phyloP scores from a whole-genome alignment of 2,113 vertebrate species.

The Forbesichthys papilliferus region DNA sequence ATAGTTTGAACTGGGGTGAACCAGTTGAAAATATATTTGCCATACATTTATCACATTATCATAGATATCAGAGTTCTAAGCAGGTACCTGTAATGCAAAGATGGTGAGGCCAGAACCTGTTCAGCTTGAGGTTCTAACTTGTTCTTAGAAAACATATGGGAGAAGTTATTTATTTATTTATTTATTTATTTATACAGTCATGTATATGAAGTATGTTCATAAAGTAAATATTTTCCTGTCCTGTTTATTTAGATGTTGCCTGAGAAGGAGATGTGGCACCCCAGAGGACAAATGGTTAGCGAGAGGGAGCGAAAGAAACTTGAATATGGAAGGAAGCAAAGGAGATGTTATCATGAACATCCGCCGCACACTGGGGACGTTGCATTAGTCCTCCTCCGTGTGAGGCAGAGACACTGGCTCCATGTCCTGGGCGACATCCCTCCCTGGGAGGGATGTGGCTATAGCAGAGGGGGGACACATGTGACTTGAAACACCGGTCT shows the following conservation, averaged over 20 bases:
- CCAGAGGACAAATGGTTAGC: conserved; percentile 16
- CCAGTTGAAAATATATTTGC: too few species aligned
- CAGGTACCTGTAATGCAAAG: too few species aligned
- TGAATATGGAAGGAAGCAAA: conserved; percentile 19
- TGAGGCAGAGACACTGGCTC: too few species aligned
- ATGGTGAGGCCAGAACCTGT: too few species aligned
- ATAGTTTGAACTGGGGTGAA: too few species aligned
- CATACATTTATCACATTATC: too few species aligned
- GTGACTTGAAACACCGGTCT: conserved; percentile 71
- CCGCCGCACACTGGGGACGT: too few species aligned
- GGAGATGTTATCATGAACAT: conserved; percentile 4
- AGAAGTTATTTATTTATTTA: too few species aligned
- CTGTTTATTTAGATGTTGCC: conserved; percentile 81
- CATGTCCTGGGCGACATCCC: not conserved
- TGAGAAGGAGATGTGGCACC: conserved; percentile 80
- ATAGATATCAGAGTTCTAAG: too few species aligned
- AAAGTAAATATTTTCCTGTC: not conserved
- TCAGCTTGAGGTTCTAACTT: too few species aligned
- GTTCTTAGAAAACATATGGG: too few species aligned
- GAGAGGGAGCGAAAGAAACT: conserved; percentile 16
- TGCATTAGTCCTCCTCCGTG: too few species aligned
- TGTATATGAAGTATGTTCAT: not conserved
- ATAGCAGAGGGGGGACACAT: conserved; percentile 27
- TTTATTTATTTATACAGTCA: not conserved
- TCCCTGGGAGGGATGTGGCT: not conserved